Percentiles rank a stretch among this genome's conserved stretches.
Conservation (phyloP, 2,797 vertebrate species). For the Distichodus sexfasciatus region DNA sequence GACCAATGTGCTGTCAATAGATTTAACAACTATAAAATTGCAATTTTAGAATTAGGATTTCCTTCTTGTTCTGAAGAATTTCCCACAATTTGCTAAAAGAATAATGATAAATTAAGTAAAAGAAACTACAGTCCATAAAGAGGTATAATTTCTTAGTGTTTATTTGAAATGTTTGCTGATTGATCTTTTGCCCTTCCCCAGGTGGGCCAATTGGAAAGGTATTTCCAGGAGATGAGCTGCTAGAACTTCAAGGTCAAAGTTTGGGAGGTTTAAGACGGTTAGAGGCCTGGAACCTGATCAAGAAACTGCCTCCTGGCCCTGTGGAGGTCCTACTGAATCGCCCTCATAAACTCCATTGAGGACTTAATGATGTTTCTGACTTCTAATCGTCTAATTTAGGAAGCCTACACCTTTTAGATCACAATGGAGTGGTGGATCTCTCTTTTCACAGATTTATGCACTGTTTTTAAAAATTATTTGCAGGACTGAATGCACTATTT, state of each 20-base stretch:
- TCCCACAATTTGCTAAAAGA: too few species aligned
- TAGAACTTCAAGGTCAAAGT: constrained; percentile 68
- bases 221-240: constrained; percentile 71
- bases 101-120: too few species aligned
- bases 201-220: constrained; percentile 70
- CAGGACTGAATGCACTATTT: neutral
- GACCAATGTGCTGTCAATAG: too few species aligned
- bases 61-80: too few species aligned
- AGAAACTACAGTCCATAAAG: too few species aligned
- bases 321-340: constrained; percentile 71
- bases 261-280: constrained; percentile 69
- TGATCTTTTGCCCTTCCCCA: too few species aligned
- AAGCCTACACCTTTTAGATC: neutral
- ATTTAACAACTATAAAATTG: too few species aligned
- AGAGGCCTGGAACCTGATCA: constrained; percentile 77
- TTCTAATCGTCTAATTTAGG: neutral
- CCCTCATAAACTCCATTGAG: constrained; percentile 41
- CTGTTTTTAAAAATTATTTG: neutral
- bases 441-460: neutral
- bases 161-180: too few species aligned
- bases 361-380: neutral
- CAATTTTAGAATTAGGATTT: too few species aligned
- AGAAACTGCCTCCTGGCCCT: constrained; percentile 68
- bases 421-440: neutral
- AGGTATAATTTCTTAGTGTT: too few species aligned